A percentile compares a stretch with the other conserved stretches of the same genome.
These are phyloP conservation scores for Homarus americanus DNA, from an alignment of 1,140 invertebrate genomes.

Conservation along the genomic window DNA sequence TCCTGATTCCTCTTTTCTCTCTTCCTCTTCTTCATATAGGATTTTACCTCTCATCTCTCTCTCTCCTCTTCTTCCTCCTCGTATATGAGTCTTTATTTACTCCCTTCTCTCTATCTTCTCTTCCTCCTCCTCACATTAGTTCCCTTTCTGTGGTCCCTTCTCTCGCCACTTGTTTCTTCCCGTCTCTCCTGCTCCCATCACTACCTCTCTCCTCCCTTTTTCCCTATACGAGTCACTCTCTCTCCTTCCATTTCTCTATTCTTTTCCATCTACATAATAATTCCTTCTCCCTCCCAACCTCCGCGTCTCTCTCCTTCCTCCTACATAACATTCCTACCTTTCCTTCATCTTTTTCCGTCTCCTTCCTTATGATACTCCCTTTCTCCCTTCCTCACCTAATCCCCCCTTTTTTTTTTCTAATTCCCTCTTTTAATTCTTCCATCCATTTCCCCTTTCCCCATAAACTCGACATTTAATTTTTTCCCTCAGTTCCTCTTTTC, in stretches of 20 bases:
- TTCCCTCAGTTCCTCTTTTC: too few species aligned
- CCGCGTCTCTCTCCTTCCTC: background rate
- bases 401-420: background rate
- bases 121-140: background rate
- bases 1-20: background rate
- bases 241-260: background rate
- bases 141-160: too few species aligned
- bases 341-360: background rate
- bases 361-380: background rate
- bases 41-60: background rate
- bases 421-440: background rate
- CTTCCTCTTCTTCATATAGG: too few species aligned
- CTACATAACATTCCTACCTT: background rate
- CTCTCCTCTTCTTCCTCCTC: background rate
- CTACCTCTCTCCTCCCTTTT: conserved; percentile 8
- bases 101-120: background rate
- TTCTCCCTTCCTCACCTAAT: background rate
- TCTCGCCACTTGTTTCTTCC: background rate
- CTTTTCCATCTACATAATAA: too few species aligned
- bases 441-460: too few species aligned
- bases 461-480: too few species aligned
- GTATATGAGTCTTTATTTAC: too few species aligned
- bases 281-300: background rate
- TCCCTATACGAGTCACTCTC: background rate
- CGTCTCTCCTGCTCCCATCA: background rate